Base-by-base conservation (phyloP, 2,888 invertebrate genomes). In the Pachycephus smyrnensis region DNA sequence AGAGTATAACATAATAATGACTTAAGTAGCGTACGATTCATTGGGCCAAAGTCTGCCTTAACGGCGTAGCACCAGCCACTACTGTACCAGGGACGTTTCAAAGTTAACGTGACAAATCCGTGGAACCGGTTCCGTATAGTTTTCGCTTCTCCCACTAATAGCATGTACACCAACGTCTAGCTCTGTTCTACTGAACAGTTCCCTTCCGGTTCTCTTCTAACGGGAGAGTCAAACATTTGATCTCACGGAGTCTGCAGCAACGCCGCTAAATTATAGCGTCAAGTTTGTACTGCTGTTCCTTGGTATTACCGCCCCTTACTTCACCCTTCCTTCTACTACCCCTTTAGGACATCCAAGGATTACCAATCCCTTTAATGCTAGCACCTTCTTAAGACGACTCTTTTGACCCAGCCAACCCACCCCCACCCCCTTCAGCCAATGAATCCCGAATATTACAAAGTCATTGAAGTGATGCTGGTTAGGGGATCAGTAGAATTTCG, bases 91-190 rank as follows among this genome's bases (percentile, higher is more conserved):
- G 55, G 55, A 55, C 23, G 55, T 55, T 23, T 55, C 55, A 23
- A 55, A 55, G 55, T 55, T 55, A 55, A 68, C 79, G 78, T 73
- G 71, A 75, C 77, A 80, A 78, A 35, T 55, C 32, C 55, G 68
- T 73, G 69, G 73, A 71, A 74, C 69, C 76, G 74, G 55, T 81
- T 75, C 77, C 78, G 69, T 68, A 69, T 76, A 69, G n/a, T 15
- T n/a, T 23, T 12, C 68, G 37, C 35, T 15, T 73, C 23, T 15
- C 9, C 71, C 12, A 3, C 12, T 23, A 9, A 55, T 40, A 40
- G 6, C 23, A 9, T 23, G 23, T 9, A 55, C 23, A 55, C 2
- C 9, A 23, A 55, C 23, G 2, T n/a, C 23, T 55, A 1, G 0
- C 55, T 23, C 9, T 23, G 9, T 55, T 55, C 23, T 55, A 23